Evolutionary conservation across 2,113 vertebrate species (phyloP), one percentile per base, ranked within the genome.

Genomic region (Mellivora capensis): DNA sequence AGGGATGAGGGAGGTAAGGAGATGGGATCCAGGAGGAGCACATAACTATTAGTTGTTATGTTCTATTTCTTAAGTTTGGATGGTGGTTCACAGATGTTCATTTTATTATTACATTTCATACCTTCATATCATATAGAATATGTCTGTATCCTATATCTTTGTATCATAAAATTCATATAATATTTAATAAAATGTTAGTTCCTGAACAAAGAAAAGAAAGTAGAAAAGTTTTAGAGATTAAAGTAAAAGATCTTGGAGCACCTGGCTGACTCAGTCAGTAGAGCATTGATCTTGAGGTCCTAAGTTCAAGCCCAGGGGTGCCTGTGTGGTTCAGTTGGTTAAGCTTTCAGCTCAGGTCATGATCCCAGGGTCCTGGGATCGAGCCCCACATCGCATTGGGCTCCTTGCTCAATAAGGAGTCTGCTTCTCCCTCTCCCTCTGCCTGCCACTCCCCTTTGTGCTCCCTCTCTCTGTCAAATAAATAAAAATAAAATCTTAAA

Each of bases 171-270:
- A 57, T 17, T 64, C 37, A 87, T 57, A 67, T 92, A 81, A 88
- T 57, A 27, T 91, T 94, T 94, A 90, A 88, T 93, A 90, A 94
- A 82, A 89, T 37, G 31, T 49, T 90, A 87, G 89, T 95, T 76
- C 20, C 31, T 57, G 25, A 82, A 96, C 44, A 90, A 97, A 18
- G 61, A 82, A 96, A 88, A 71, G 18, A 88, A 93, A 88, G n/a
- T 52, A 82, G 61, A 77, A 91, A 96, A 89, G 8, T n/a, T n/a
- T 21, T 69, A 80, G 44, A 74, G 34, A 74, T 90, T 62, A 79
- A 95, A 91, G 29, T 87, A 42, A 92, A 95, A 93, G 54, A 94
- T 85, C 83, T 92, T 97, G 92, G 27, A 77, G 27, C 27, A 77
- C 42, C 27, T 77, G 42, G 74, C 42, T 31, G 74, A 29, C 42